phyloP scores from a whole-genome alignment of 2,888 invertebrate species.

The Schizotus pectinicornis region DNA sequence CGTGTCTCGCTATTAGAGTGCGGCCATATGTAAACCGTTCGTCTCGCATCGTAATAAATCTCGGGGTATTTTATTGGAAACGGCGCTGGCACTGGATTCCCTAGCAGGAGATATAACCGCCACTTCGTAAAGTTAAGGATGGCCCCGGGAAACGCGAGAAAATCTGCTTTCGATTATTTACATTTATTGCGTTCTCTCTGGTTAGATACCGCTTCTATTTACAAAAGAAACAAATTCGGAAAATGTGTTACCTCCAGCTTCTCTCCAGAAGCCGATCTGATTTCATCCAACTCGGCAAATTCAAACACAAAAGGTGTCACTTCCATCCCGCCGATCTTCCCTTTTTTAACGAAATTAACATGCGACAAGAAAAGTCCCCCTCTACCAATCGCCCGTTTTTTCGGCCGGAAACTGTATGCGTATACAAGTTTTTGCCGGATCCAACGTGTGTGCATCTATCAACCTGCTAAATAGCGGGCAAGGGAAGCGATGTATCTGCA shows the following conservation, averaged over 20 bases:
- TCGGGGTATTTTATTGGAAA: constrained; percentile 36
- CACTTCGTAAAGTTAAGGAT: constrained; percentile 37
- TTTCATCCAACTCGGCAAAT: no score
- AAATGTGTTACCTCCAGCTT: neutral
- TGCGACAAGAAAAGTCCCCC: no score
- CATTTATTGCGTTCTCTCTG: constrained; percentile 36
- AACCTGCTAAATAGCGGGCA: no score
- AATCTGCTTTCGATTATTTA: constrained; percentile 42
- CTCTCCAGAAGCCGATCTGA: no score
- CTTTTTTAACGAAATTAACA: no score
- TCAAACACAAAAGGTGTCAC: no score
- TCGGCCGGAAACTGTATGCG: no score
- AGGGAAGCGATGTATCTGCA: no score
- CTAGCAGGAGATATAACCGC: constrained; percentile 33
- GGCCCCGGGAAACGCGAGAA: constrained; percentile 37
- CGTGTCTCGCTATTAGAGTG: constrained; percentile 19
- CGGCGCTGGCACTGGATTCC: constrained; percentile 29
- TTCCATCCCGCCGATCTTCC: no score
- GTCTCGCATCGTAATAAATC: constrained; percentile 35
- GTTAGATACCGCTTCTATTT: constrained; percentile 10
- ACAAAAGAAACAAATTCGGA: neutral
- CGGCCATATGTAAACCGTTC: constrained; percentile 37
- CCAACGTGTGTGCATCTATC: no score
- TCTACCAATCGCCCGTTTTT: no score
- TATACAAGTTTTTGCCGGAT: no score